Percentiles rank a stretch among this genome's conserved stretches.
phyloP scores from a whole-genome alignment of 2,113 vertebrate genomes.

The Nettapus auritus region DNA sequence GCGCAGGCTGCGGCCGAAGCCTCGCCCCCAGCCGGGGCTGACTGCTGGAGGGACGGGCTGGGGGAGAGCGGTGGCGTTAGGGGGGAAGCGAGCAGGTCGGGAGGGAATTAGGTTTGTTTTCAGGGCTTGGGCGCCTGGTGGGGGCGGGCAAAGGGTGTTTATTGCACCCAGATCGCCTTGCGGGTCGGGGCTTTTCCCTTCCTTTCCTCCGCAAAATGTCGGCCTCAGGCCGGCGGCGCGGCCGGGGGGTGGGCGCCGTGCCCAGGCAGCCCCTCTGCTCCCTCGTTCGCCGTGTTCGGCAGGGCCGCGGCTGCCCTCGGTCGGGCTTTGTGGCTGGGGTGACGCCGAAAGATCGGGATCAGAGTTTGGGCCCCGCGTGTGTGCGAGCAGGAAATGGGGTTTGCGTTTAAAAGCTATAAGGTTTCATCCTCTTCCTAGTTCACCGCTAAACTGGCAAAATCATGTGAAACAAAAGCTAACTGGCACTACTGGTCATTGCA shows the following conservation, averaged over 20 bases:
- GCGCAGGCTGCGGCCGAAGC: not conserved
- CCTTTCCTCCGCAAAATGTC: too few species aligned
- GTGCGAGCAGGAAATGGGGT: not conserved
- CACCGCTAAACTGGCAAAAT: not conserved
- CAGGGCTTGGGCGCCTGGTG: not conserved
- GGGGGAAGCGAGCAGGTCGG: not conserved
- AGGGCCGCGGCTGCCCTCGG: fast-evolving
- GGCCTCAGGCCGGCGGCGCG: not conserved
- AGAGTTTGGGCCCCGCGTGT: fast-evolving
- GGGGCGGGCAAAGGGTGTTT: fast-evolving
- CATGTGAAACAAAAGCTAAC: not conserved
- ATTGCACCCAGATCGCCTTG: fast-evolving
- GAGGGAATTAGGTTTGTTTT: not conserved
- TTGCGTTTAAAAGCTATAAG: not conserved
- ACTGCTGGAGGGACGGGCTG: not conserved
- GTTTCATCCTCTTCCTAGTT: not conserved
- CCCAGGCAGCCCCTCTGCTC: fast-evolving
- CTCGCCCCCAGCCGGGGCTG: not conserved
- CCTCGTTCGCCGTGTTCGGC: fast-evolving
- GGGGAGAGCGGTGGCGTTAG: not conserved
- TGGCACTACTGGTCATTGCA: not conserved
- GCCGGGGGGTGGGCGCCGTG: too few species aligned
- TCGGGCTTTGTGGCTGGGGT: not conserved
- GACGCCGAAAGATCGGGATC: not conserved
- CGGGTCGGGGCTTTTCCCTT: not conserved